A percentile compares a stretch with the other conserved stretches of the same genome.
Conservation (phyloP, 30 jellyfish, hydroid and myxozoan species). For the Aurelia aurita complex sp. Pacific region DNA sequence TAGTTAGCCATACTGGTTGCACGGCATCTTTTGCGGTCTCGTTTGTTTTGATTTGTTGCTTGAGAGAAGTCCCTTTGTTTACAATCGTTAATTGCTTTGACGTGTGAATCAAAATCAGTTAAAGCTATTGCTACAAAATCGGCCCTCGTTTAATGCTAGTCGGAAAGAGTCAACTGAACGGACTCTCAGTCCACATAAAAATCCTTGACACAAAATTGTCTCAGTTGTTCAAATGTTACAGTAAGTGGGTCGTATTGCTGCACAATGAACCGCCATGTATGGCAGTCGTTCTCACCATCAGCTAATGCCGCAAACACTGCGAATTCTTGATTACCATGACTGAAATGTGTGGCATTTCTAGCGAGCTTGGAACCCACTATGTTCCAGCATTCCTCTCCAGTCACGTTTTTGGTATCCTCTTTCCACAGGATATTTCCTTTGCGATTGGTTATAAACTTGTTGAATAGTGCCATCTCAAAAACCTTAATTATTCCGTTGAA, state of each 20-base stretch:
- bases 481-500: slow-evolving; percentile 23
- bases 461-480: slow-evolving; percentile 6
- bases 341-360: background rate
- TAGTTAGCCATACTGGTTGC: no score
- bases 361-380: background rate
- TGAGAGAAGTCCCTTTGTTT: no score
- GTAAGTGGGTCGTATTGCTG: slow-evolving; percentile 16
- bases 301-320: background rate
- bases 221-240: no score
- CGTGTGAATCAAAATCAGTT: no score
- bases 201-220: no score
- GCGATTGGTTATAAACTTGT: background rate
- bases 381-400: slow-evolving; percentile 4
- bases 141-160: no score
- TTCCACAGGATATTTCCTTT: background rate
- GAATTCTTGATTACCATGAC: background rate
- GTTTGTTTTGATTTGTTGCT: no score
- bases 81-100: no score
- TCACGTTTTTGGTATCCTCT: background rate
- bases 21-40: no score
- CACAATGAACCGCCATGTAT: slow-evolving; percentile 20
- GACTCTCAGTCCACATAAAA: no score
- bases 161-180: no score
- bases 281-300: background rate
- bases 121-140: no score